Evolutionary conservation across 2,797 vertebrate species (phyloP), one percentile per base, ranked within the genome.

Genomic region (Petrocephalus schoutedeni): DNA sequence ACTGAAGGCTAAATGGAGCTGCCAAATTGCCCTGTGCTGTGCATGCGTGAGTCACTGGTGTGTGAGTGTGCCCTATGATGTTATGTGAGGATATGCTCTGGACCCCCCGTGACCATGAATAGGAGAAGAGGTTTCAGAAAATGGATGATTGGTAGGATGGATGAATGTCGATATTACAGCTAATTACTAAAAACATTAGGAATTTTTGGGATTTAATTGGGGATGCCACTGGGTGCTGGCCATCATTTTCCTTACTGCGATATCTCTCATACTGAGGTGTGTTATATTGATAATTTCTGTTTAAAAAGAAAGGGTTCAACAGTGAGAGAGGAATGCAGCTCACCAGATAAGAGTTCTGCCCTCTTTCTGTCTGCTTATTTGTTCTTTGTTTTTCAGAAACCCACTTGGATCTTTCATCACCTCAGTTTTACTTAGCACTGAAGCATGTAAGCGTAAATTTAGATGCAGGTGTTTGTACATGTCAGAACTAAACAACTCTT

Each of bases 401-500:
- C 89, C 91, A 85, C 88, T 90, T 89, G 89, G 86, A 91, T 93
- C 90, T 90, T 90, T 94, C 91, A 90, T 89, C 88, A 3, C 87
- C 32, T 61, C 74, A 90, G 92, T 89, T 92, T 91, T 89, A 87
- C 89, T 51, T 58, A 82, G 90, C 93, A 92, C 41, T 89, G 92
- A 91, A 94, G 94, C 95, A 56, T 89, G 82, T 93, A 93, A 91
- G 95, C 94, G 95, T 93, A 95, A 90, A 90, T 93, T 88, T 86
- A 89, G 91, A 92, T 90, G 90, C 95, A 95, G 95, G 95, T 95
- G 94, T 93, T 91, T 57, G 89, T 88, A 91, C 21, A 77, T 85
- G 57, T 89, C 91, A 93, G 87, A 91, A 91, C 88, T 10, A 89
- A 90, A 89, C 85, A 90, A 90, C 28, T 91, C 92, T 88, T 90